Base-by-base conservation (phyloP, 2,888 invertebrate species). In the Polylopha cassiicola region DNA sequence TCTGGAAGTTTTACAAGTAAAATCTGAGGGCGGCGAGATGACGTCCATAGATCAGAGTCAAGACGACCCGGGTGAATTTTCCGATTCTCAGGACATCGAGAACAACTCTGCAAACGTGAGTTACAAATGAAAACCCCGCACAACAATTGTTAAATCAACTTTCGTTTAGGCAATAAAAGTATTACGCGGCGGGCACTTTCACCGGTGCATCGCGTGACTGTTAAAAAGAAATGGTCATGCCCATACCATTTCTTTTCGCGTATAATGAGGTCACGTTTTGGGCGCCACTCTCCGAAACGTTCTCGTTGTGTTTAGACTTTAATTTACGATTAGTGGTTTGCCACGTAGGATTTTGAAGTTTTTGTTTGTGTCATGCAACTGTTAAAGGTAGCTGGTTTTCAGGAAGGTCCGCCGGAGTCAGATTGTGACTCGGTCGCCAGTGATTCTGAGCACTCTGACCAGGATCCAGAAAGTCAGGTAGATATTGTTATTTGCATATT, bases 381-480 rank as follows among this genome's bases (percentile, higher is more conserved):
- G 53, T 51, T 85, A 45, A 84, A 81, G 51, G 80, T 84, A 39
- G 73, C 68, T 53, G 73, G 66, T 63, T 82, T 84, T 48, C 82
- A 86, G 86, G 85, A 85, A 50, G 77, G 55, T 1, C 75, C 69
- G 18, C 74, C 61, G 1, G 84, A 81, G 47, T 85, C 85, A 0
- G 86, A 86, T 46, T 87, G 86, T 55, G 87, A 86, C 44, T 87
- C 87, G 1, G 76, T 73, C 26, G 82, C 76, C 6, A 88, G 87
- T 46, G 81, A 82, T 23, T 78, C 85, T 38, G 85, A 88, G 27
- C 88, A 75, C 58, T 88, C 87, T 46, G 90, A 92, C 52, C 79
- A 90, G 39, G 91, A 91, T 68, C 92, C 91, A 1, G 93, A 93
- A 65, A 91, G 89, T 29, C 91, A 93, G 87, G 91, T 89, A 68